Evolutionary conservation across 2,888 invertebrate species (phyloP).

Genomic region (Helleia helle): DNA sequence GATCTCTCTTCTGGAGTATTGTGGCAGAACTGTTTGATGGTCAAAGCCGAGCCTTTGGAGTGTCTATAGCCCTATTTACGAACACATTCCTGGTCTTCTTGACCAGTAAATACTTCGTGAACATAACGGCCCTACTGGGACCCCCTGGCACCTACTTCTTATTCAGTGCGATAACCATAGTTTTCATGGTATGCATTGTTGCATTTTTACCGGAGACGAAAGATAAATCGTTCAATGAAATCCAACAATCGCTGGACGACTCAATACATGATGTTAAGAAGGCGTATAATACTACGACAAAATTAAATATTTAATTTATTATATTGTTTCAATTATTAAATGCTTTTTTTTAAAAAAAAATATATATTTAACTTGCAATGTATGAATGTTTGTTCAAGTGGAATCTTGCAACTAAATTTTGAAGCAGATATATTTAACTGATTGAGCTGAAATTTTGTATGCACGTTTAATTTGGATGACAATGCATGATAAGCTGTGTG

Average conservation of each 20-base stretch:
- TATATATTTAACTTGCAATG: too few species aligned
- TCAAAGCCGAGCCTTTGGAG: conserved; percentile 32
- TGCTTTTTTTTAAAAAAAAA: too few species aligned
- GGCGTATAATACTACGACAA: background rate
- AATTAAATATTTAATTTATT: too few species aligned
- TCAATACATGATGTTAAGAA: background rate
- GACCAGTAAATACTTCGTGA: conserved; percentile 34
- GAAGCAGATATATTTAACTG: too few species aligned
- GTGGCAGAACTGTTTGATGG: conserved; percentile 42
- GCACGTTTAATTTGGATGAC: too few species aligned
- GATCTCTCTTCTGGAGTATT: conserved; percentile 38
- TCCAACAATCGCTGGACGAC: conserved; percentile 33
- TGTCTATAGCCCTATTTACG: conserved; percentile 23
- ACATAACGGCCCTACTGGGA: conserved; percentile 28
- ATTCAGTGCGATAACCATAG: conserved; percentile 29
- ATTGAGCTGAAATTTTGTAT: too few species aligned
- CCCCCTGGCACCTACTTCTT: conserved; percentile 35
- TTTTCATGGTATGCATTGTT: conserved; percentile 28
- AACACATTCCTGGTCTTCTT: conserved; percentile 28
- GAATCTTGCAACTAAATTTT: too few species aligned
- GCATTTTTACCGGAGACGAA: conserved; percentile 46
- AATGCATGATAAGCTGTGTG: too few species aligned
- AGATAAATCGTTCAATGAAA: conserved; percentile 43
- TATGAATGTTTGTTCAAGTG: too few species aligned
- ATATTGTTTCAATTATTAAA: too few species aligned